Conservation (phyloP, 2,113 vertebrate species). For the western clawed frog (Xenopus tropicalis) region UCB_Xtro_10.0 CM004444.2:102341001-102341500, state of each 20-base stretch:
- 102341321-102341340: background rate
- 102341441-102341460: conserved; percentile 7
- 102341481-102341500: conserved; percentile 5
- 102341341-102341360: background rate
- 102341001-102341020: no score
- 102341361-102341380: background rate
- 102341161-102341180: no score
- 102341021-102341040: no score
- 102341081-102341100: no score
- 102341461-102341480: conserved; percentile 18
- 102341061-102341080: no score
- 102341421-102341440: background rate
- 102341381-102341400: background rate
- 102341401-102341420: background rate
- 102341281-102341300: conserved; percentile 12
- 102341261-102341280: background rate
- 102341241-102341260: conserved; percentile 33
- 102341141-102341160: no score
- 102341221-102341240: background rate
- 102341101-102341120: no score
- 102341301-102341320: background rate
- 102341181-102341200: no score
- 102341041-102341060: no score
- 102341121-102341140: no score
- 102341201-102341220: no score